Evolutionary conservation across 2,797 vertebrate genomes (phyloP).

Genomic region (Lagocephalus sceleratus): DNA sequence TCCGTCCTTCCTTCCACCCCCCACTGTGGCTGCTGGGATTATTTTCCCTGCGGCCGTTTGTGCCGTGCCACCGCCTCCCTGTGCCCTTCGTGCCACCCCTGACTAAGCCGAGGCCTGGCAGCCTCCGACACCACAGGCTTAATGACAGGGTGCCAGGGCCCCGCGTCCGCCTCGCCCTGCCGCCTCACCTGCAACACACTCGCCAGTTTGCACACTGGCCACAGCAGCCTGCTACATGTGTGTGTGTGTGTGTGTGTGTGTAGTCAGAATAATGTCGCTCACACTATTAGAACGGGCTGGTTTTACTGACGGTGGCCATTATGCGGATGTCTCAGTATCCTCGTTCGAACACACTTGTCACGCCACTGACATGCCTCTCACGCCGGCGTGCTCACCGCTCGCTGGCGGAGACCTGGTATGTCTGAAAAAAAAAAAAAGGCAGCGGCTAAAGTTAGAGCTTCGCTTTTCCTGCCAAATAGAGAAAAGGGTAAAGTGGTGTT

Average conservation of each 20-base stretch:
- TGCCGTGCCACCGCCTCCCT: conserved; percentile 54
- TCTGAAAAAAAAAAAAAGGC: conserved; percentile 49
- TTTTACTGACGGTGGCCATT: conserved; percentile 71
- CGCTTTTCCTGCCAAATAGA: conserved; percentile 24
- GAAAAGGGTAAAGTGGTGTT: conserved; percentile 12
- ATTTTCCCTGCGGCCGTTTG: conserved; percentile 8
- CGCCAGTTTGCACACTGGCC: conserved; percentile 57
- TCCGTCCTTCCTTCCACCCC: too few species aligned
- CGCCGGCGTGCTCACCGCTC: conserved; percentile 43
- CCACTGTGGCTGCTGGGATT: conserved; percentile 20
- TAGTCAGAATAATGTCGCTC: conserved; percentile 65
- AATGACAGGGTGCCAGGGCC: conserved; percentile 68
- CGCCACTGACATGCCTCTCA: conserved; percentile 66
- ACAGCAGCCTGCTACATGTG: conserved; percentile 32
- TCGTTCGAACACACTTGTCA: conserved; percentile 68
- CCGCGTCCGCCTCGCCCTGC: conserved; percentile 70
- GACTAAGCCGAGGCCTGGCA: conserved; percentile 59
- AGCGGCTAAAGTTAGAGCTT: conserved; percentile 6
- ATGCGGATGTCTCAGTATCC: conserved; percentile 70
- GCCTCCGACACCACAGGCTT: conserved; percentile 60
- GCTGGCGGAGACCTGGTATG: conserved; percentile 28
- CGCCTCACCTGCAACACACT: conserved; percentile 73
- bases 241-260: conserved; percentile 45
- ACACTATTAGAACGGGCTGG: conserved; percentile 72
- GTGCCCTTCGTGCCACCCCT: conserved; percentile 76